Percentiles rank a stretch among this genome's conserved stretches.
These are phyloP conservation scores for Tinamus guttatus DNA, from an alignment of 2,113 vertebrate species.

Conservation along the genomic window DNA sequence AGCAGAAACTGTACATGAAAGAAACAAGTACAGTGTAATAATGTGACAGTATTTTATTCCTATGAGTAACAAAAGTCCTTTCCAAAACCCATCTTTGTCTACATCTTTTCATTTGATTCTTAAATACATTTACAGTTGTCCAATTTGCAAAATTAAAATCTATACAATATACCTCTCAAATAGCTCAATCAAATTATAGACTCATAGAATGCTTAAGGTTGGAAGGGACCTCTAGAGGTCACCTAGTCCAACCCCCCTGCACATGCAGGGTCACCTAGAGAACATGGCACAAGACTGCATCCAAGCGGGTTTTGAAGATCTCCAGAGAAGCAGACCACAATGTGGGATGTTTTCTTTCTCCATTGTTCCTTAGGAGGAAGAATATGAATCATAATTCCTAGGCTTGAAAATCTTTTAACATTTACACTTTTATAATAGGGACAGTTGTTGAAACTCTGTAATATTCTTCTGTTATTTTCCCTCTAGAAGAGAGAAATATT, in stretches of 20 bases:
- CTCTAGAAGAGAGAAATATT: neutral
- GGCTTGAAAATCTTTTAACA: neutral
- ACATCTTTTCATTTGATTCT: neutral
- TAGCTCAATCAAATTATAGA: neutral
- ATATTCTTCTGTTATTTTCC: neutral
- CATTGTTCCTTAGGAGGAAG: neutral
- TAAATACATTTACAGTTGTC: neutral
- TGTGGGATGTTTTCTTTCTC: slow-evolving; percentile 26
- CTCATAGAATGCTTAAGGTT: too few relatives aligned
- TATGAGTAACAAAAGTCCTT: neutral
- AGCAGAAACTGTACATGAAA: neutral
- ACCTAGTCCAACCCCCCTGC: too few relatives aligned
- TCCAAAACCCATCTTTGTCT: neutral
- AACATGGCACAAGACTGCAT: too few relatives aligned
- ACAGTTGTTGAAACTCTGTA: neutral
- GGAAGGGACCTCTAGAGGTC: too few relatives aligned
- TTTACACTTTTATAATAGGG: neutral
- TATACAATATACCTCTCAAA: neutral
- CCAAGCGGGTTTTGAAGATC: too few relatives aligned
- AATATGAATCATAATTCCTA: neutral
- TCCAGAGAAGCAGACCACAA: too few relatives aligned
- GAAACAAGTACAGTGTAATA: neutral
- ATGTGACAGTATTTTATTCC: neutral
- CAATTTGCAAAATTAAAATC: neutral
- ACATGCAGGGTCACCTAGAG: too few relatives aligned